Evolutionary conservation across 2,888 invertebrate genomes (phyloP).

Genomic region (Caenorhabditis sp.): DNA sequence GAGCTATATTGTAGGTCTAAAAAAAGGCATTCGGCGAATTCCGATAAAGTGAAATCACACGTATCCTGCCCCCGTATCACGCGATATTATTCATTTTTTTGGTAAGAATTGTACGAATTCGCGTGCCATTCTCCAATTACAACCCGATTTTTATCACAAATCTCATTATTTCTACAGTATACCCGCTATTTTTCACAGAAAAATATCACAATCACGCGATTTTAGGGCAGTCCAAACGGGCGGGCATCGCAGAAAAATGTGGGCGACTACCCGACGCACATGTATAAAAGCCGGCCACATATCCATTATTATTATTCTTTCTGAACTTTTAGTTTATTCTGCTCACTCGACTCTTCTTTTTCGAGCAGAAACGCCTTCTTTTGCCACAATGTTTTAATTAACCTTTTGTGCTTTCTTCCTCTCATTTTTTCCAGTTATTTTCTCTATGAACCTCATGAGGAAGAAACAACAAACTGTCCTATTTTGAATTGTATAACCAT

Average conservation of each 20-base stretch:
- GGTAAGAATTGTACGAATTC: neutral
- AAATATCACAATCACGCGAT: neutral
- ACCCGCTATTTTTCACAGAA: neutral
- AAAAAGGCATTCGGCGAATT: too few relatives aligned
- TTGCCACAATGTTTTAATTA: slow-evolving; percentile 1
- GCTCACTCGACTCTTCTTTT: slow-evolving; percentile 1
- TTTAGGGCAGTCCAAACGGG: neutral
- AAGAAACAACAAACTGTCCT: neutral
- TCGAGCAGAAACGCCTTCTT: neutral
- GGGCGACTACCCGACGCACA: neutral
- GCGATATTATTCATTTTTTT: too few relatives aligned
- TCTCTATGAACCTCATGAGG: neutral
- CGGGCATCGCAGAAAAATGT: neutral
- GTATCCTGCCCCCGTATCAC: too few relatives aligned
- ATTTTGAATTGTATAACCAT: neutral
- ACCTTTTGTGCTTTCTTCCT: neutral
- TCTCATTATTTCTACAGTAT: too few relatives aligned
- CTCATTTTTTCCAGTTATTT: neutral
- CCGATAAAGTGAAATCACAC: too few relatives aligned
- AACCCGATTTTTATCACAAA: neutral
- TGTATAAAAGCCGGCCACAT: neutral
- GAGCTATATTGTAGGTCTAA: too few relatives aligned
- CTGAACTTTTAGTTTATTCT: neutral
- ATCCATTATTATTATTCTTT: neutral
- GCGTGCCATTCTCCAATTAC: neutral